Conservation (phyloP, 2,797 vertebrate genomes). For the Zalophus californianus region DNA sequence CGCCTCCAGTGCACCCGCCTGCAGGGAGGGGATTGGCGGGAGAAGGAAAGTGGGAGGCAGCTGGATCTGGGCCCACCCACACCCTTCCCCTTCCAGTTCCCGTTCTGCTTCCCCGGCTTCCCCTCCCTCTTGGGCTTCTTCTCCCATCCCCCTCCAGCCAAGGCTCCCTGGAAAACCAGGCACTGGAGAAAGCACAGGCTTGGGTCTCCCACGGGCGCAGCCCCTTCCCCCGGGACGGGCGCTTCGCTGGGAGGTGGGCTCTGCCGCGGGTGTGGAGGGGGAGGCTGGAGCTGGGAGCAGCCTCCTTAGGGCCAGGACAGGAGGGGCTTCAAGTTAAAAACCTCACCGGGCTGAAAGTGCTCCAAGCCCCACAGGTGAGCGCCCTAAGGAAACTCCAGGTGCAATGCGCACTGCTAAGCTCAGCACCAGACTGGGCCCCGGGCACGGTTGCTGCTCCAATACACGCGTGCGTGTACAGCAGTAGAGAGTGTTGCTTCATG, state of each 20-base stretch:
- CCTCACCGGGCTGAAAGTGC: not conserved
- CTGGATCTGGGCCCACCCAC: conserved; percentile 79
- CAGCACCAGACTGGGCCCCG: not conserved
- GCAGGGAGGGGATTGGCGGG: conserved; percentile 72
- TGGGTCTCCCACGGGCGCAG: not conserved
- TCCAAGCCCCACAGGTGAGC: not conserved
- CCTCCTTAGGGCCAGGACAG: not conserved
- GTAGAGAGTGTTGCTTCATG: fast-evolving
- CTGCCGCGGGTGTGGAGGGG: not conserved
- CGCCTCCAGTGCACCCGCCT: conserved; percentile 56
- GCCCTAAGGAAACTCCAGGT: not conserved
- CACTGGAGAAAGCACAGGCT: conserved; percentile 24
- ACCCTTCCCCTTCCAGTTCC: conserved; percentile 81
- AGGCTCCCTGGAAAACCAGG: conserved; percentile 79
- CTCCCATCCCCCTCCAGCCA: conserved; percentile 69
- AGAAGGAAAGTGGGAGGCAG: conserved; percentile 70
- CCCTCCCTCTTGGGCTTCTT: conserved; percentile 57
- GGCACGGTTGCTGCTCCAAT: not conserved
- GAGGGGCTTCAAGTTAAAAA: not conserved
- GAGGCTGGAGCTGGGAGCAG: not conserved
- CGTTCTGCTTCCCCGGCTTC: conserved; percentile 59
- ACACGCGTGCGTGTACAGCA: too few relatives aligned
- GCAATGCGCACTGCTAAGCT: fast-evolving
- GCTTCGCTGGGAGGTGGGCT: not conserved
- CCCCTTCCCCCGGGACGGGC: not conserved